Base-by-base conservation (phyloP, 2,888 invertebrate species). In the Morpho achilles region DNA sequence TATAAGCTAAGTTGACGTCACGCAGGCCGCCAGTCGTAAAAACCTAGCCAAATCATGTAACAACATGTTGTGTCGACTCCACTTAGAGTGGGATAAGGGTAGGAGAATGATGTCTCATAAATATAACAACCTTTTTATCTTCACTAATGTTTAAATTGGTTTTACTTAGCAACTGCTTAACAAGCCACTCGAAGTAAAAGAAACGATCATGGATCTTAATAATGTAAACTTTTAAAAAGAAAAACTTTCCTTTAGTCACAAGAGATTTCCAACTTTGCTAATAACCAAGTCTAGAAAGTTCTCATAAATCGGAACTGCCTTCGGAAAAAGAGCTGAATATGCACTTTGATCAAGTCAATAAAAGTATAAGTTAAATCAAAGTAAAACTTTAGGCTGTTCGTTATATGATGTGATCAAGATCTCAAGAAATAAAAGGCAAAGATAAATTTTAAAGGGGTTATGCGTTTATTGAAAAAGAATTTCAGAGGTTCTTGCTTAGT, bases 231-330 rank as follows among this genome's bases (percentile, higher is more conserved):
- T 47, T 48, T 45, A 45, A 23, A 44, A 47, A 54, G 41, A 48
- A 47, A 16, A 54, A 22, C 42, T 54, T 54, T 10, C 7, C 44
- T 44, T n/a, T n/a, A 48, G 53, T 54, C 53, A 16, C 53, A 16
- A 39, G 45, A 47, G 46, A 53, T 53, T 53, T 53, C 42, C 42
- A 47, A 54, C 53, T 47, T 53, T 41, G 41, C 53, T 22, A 41
- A 53, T 53, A 53, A 53, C 41, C 41, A 40, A 46, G 41, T 53
- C 22, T 48, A 47, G 42, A 47, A 54, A 53, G 9, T 43, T 46
- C 46, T 6, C n/a, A 41, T 47, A 47, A 53, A 41, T 53, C 40
- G 44, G 40, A 53, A 46, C 41, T 40, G 6, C 7, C 10, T 45
- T 10, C 7, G 10, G 7, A 9, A 32, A 39, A 52, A 22, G 22